A percentile compares a stretch with the other conserved stretches of the same genome.
Evolutionary conservation across 2,888 invertebrate genomes (phyloP).

Genomic region (Hirtodrosophila duncani): DNA sequence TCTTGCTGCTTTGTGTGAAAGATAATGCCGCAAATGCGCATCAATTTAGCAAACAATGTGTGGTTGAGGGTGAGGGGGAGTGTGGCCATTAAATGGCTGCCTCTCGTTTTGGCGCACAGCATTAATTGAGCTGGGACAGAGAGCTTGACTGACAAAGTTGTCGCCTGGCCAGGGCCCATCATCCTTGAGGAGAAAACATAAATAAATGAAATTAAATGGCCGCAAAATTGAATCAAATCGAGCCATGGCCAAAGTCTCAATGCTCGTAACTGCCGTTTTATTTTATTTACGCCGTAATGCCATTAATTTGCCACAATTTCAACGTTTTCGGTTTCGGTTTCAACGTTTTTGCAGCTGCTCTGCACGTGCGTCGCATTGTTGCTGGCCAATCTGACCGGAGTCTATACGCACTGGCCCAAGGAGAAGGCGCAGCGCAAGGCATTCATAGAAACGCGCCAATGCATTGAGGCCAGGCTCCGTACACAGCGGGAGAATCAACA

Average conservation of each 20-base stretch:
- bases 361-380: slow-evolving; percentile 82
- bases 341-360: slow-evolving; percentile 65
- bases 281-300: slow-evolving; percentile 33
- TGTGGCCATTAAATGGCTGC: no score
- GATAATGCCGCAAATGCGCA: slow-evolving; percentile 31
- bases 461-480: slow-evolving; percentile 92
- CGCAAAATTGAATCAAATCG: slow-evolving; percentile 65
- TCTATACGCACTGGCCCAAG: slow-evolving; percentile 93
- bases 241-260: slow-evolving; percentile 7
- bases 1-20: no score
- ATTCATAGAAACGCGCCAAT: slow-evolving; percentile 95
- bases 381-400: slow-evolving; percentile 90
- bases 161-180: slow-evolving; percentile 6
- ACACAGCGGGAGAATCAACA: slow-evolving; percentile 96
- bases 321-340: neutral
- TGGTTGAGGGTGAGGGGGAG: neutral
- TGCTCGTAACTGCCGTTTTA: slow-evolving; percentile 41
- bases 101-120: no score
- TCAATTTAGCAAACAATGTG: slow-evolving; percentile 32
- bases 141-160: slow-evolving; percentile 15
- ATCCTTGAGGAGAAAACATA: slow-evolving; percentile 16
- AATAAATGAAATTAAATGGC: slow-evolving; percentile 67
- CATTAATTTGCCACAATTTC: slow-evolving; percentile 23
- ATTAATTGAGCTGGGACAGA: slow-evolving; percentile 20
- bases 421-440: slow-evolving; percentile 94